Percentiles rank a stretch among this genome's conserved stretches.
These are phyloP conservation scores for Megalurothrips usitatus DNA, from an alignment of 2,888 invertebrate species.

Conservation along the genomic window DNA sequence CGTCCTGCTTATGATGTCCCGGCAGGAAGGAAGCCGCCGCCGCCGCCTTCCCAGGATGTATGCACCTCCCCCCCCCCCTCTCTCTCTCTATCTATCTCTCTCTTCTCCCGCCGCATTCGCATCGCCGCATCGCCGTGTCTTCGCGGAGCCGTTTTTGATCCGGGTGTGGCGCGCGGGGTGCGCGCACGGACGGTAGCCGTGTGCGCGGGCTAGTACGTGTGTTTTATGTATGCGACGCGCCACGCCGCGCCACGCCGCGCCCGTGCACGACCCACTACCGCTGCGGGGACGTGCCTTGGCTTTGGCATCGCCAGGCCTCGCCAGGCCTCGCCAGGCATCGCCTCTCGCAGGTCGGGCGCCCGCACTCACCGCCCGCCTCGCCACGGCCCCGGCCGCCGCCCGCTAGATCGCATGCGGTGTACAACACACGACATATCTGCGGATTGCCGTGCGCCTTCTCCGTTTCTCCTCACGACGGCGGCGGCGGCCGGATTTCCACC, in stretches of 20 bases:
- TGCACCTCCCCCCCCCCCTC: not conserved
- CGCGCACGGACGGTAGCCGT: not conserved
- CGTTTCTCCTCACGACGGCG: too few species aligned
- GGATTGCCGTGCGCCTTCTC: too few species aligned
- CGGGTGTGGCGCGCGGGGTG: not conserved
- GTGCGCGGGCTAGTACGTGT: not conserved
- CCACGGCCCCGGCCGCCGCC: not conserved
- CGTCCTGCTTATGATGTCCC: not conserved
- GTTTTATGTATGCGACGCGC: constrained; percentile 3
- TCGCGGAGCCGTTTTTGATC: not conserved
- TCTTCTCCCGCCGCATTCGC: not conserved
- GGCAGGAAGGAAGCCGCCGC: not conserved
- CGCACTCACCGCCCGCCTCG: not conserved
- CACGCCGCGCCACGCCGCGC: not conserved
- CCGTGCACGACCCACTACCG: constrained; percentile 19
- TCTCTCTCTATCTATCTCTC: too few species aligned
- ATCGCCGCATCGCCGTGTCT: not conserved
- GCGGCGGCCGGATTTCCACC: not conserved
- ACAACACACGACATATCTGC: not conserved
- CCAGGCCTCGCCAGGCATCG: not conserved
- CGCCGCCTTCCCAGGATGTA: not conserved
- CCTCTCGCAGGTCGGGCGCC: not conserved
- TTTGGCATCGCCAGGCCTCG: not conserved
- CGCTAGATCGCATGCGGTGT: not conserved
- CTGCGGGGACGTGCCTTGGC: not conserved